phyloP scores from a whole-genome alignment of 2,888 invertebrate species.

The Lobophora halterata region DNA sequence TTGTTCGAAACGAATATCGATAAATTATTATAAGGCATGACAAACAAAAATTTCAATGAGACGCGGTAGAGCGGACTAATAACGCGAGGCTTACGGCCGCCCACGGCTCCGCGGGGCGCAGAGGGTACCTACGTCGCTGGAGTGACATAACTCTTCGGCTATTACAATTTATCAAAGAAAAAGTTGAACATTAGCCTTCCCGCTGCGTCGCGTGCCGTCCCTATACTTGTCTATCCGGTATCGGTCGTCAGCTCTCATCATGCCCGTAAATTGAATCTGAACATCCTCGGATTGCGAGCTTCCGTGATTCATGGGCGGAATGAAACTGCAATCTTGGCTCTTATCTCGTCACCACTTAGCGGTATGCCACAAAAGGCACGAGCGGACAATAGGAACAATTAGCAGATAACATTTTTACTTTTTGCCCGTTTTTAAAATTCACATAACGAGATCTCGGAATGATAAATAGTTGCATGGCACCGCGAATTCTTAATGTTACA shows the following conservation, averaged over 20 bases:
- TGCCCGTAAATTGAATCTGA: conserved; percentile 62
- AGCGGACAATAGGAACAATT: conserved; percentile 34
- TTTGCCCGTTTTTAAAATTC: conserved; percentile 30
- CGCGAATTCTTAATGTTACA: conserved; percentile 40
- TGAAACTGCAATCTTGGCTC: conserved; percentile 40
- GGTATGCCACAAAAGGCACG: conserved; percentile 42
- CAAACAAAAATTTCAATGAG: conserved; percentile 69
- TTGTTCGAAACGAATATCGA: conserved; percentile 36
- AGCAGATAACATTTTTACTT: conserved; percentile 26
- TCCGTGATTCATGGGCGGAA: conserved; percentile 42
- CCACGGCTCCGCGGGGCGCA: conserved; percentile 51
- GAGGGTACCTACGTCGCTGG: conserved; percentile 30
- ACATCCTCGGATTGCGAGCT: conserved; percentile 56
- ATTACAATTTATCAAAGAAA: conserved; percentile 72
- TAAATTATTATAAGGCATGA: conserved; percentile 66
- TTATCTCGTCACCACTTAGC: conserved; percentile 46
- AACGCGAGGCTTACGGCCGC: conserved; percentile 44
- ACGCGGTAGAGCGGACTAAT: conserved; percentile 59
- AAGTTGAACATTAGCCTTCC: conserved; percentile 61
- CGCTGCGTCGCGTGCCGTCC: conserved; percentile 70
- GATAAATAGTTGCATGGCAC: conserved; percentile 29
- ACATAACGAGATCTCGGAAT: conserved; percentile 33
- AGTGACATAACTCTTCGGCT: conserved; percentile 66
- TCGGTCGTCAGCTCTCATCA: conserved; percentile 51
- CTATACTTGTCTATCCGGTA: conserved; percentile 56